phyloP scores from a whole-genome alignment of 1,140 invertebrate species.

The Octopus sinensis region DNA sequence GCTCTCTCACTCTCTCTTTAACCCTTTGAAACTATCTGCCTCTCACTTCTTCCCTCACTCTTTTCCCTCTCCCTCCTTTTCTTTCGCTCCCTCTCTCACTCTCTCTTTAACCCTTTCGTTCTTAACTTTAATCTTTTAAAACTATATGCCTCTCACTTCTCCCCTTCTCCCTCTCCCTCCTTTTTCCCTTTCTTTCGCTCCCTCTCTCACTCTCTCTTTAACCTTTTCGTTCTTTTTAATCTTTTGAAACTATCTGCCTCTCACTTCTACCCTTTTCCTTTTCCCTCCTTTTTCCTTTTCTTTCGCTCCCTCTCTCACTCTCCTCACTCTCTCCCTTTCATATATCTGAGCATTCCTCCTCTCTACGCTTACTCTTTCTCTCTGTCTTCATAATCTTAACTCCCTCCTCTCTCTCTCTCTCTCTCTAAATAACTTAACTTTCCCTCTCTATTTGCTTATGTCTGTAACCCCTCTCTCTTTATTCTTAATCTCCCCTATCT shows the following conservation, averaged over 20 bases:
- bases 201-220: neutral
- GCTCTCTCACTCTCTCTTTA: neutral
- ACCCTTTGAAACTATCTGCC: neutral
- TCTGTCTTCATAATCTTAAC: neutral
- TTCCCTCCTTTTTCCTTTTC: neutral
- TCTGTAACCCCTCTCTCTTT: too few species aligned
- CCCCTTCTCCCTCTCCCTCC: neutral
- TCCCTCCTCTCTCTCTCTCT: neutral
- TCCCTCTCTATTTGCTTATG: neutral
- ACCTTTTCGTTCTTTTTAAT: neutral
- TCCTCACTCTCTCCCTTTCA: neutral
- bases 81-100: too few species aligned
- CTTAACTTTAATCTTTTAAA: too few species aligned
- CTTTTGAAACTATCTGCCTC: neutral
- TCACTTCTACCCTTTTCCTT: neutral
- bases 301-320: neutral
- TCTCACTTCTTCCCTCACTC: neutral
- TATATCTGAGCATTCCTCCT: neutral
- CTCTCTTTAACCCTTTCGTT: too few species aligned
- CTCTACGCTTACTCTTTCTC: neutral
- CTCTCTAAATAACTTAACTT: neutral
- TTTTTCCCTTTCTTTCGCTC: neutral
- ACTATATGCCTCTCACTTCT: neutral
- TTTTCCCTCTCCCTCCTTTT: neutral
- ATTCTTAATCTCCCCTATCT: too few species aligned